These are phyloP conservation scores for Campoletis raptor DNA, from an alignment of 2,888 invertebrate species.

Conservation along the genomic window DNA sequence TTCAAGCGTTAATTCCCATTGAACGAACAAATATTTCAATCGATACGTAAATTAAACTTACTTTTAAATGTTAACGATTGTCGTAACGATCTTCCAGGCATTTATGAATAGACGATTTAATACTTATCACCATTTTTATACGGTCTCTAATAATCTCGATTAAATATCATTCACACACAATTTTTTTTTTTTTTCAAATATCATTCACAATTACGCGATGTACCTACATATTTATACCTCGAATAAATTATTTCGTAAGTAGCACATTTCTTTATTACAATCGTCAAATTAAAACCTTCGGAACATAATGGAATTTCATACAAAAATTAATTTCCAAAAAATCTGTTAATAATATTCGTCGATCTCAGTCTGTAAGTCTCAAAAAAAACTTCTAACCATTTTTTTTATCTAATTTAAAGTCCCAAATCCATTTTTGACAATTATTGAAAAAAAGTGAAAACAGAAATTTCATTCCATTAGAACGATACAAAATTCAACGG, in stretches of 20 bases:
- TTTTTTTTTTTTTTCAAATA: constrained; percentile 15
- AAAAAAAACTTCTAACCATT: background rate
- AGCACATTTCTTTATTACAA: background rate
- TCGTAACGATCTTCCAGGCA: constrained; percentile 3
- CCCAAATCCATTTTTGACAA: background rate
- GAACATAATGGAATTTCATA: background rate
- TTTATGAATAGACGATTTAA: background rate
- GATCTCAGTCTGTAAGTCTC: background rate
- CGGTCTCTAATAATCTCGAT: background rate
- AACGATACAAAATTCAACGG: background rate
- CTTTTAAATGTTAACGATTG: constrained; percentile 31
- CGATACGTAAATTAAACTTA: constrained; percentile 18
- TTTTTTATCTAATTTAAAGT: background rate
- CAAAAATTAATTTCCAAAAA: background rate
- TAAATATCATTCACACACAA: constrained; percentile 6
- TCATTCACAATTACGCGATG: constrained; percentile 13
- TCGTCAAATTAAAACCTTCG: background rate
- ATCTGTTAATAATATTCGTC: background rate
- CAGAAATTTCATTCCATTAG: background rate
- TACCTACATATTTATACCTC: constrained; percentile 15
- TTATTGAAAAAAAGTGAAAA: background rate
- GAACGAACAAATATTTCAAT: constrained; percentile 19
- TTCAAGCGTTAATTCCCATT: constrained; percentile 84
- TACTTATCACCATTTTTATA: constrained; percentile 5
- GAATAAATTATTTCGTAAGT: constrained; percentile 52